Base-by-base conservation (phyloP, 2,113 vertebrate species). In the Talpa occidentalis region DNA sequence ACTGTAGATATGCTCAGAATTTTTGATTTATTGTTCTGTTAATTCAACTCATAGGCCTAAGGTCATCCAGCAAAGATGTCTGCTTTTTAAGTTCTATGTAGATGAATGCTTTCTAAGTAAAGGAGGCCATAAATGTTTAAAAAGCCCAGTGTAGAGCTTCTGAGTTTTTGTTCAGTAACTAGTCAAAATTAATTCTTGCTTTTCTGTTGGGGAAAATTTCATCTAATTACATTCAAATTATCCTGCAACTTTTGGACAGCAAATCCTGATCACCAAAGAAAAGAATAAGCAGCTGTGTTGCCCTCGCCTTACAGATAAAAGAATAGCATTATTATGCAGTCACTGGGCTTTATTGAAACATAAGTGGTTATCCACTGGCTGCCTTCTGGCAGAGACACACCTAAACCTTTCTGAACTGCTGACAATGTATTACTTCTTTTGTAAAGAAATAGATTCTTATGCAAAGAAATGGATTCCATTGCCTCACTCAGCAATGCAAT, bases 211-310 rank as follows among this genome's bases (percentile, higher is more conserved):
- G 59, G 89, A 92, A 95, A 95, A 91, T 91, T 94, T 95, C 44
- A 82, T 96, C 86, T 94, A 93, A 96, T 95, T 94, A 87, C 79
- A 88, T 94, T 95, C 83, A 95, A 52, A 94, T 95, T 96, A 88
- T 91, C 95, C 77, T 94, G 77, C 74, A 96, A 80, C 59, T 70
- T 96, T 78, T 80, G 62, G 88, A 73, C 78, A 96, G 82, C 91
- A 93, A 76, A 73, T 93, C 70, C 47, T 91, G 59, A 93, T 90
- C 35, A 91, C 74, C 44, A 95, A 88, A 95, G 95, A 95, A 96
- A 92, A 88, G 95, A 91, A 44, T 91, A 93, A 85, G 79, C 82
- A 88, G 87, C 90, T 94, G 67, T 44, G 35, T 88, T 91, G 81
- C 88, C 62, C 44, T 92, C 85, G 62, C 44, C 81, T 88, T 47